These are phyloP conservation scores for Aricia artaxerxes DNA, from an alignment of 2,888 invertebrate genomes.

Conservation along the genomic window DNA sequence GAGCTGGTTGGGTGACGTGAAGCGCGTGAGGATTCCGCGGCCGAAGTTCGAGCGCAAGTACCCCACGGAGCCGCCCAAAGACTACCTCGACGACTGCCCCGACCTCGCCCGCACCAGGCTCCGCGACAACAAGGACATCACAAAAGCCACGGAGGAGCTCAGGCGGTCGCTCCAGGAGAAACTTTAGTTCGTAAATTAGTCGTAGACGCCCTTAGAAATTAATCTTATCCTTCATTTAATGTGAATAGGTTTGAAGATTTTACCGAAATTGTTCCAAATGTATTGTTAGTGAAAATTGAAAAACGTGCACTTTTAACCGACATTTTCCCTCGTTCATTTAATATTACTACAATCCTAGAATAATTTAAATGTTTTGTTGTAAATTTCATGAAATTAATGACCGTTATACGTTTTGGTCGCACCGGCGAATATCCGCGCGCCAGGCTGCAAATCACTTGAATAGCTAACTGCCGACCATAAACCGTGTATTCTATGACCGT, in stretches of 20 bases:
- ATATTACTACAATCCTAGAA: background rate
- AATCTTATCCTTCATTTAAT: background rate
- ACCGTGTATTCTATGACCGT: background rate
- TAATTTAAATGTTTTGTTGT: background rate
- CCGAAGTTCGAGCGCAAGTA: slow-evolving; percentile 88
- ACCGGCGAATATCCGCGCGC: background rate
- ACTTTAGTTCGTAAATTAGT: slow-evolving; percentile 57
- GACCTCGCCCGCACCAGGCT: slow-evolving; percentile 76
- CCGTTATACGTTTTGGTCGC: slow-evolving; percentile 2
- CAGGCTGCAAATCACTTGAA: slow-evolving; percentile 9
- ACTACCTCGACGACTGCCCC: slow-evolving; percentile 85
- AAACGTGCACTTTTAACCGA: background rate
- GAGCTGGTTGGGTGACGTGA: slow-evolving; percentile 91
- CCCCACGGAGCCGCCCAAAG: slow-evolving; percentile 88
- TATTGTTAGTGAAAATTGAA: background rate
- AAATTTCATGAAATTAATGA: slow-evolving; percentile 1
- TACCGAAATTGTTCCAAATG: background rate
- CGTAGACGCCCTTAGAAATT: background rate
- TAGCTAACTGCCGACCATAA: background rate
- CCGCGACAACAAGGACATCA: slow-evolving; percentile 78
- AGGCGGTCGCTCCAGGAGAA: slow-evolving; percentile 88
- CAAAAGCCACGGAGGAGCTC: slow-evolving; percentile 88
- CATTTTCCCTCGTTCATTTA: background rate
- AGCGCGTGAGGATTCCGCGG: slow-evolving; percentile 90
- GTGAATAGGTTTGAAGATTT: background rate